Base-by-base conservation (phyloP, 2,797 vertebrate species). In the Petrocephalus schoutedeni region DNA sequence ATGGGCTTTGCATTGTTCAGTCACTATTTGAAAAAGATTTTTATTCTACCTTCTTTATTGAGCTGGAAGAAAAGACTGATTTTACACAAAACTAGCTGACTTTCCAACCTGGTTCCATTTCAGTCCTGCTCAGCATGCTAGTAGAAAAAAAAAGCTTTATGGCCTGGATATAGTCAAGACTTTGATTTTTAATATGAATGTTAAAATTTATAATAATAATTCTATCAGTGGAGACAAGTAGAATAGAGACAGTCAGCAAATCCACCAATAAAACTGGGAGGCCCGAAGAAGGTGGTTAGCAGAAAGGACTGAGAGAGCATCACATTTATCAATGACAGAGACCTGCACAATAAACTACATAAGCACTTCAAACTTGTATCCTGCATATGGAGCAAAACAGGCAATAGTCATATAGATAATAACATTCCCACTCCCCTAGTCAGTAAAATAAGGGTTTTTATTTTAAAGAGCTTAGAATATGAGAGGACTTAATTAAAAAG, bases 171-270 rank as follows among this genome's bases (percentile, higher is more conserved):
- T 49, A 80, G 74, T 80, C 36, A 80, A 80, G 36, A 80, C 41
- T 80, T 80, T 80, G 7, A 45, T 80, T 80, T 80, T 80, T 49
- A 80, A 49, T 80, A 80, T 80, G 74, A 80, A 80, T 80, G 36
- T 80, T 80, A 80, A 80, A 80, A 80, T 80, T 80, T 19, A 80
- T 80, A 80, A 80, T 80, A 80, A 80, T 49, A 80, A 80, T 80
- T 80, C 74, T 49, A 45, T 80, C 74, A 80, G 74, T 80, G 74
- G 74, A 6, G 74, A 49, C 74, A 80, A 49, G 36, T 80, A 49
- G 36, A 80, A 45, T 80, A 49, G 41, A 80, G 74, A 80, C 41
- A 80, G 74, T 80, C 74, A 80, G 74, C 74, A 49, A 80, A 80
- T 80, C 41, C 19, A n/a, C 36, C 74, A 80, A 80, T 80, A 80